Percentiles rank a stretch among this genome's conserved stretches.
These are phyloP conservation scores for Mechanitis mazaeus DNA, from an alignment of 2,888 invertebrate species.

Conservation along the genomic window DNA sequence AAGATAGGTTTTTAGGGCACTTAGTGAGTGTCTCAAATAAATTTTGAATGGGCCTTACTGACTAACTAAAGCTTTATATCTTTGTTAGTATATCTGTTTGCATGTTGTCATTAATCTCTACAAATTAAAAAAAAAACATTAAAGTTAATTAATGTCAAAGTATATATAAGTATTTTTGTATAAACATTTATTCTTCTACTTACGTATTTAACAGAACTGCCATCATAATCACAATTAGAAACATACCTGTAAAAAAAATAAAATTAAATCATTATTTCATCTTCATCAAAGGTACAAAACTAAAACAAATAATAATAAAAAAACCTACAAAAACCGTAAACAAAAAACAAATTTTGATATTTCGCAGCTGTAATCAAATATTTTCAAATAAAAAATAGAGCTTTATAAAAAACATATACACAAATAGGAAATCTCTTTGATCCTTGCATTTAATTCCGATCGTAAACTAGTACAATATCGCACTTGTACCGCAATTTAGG, in stretches of 20 bases:
- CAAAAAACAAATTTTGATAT: no score
- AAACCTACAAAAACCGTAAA: no score
- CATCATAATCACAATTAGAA: background rate
- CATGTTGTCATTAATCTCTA: no score
- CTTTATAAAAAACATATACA: background rate
- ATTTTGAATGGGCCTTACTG: background rate
- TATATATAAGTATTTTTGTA: no score
- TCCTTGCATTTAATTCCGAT: slow-evolving; percentile 10
- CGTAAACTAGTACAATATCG: slow-evolving; percentile 39
- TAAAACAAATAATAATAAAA: background rate
- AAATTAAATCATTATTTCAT: background rate
- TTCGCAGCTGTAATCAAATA: background rate
- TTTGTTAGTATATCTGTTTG: no score
- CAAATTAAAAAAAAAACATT: no score
- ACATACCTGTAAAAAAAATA: slow-evolving; percentile 7
- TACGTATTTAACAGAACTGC: background rate
- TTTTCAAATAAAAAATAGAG: background rate
- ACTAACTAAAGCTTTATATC: background rate
- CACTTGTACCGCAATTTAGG: slow-evolving; percentile 53
- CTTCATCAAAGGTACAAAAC: background rate
- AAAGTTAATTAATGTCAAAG: no score
- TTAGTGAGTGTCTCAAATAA: background rate
- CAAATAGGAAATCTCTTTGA: slow-evolving; percentile 1
- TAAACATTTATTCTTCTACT: background rate
- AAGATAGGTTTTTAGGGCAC: background rate